Percentiles rank a stretch among this genome's conserved stretches.
phyloP scores from a whole-genome alignment of 2,113 vertebrate genomes.

The Apeltes quadracus region DNA sequence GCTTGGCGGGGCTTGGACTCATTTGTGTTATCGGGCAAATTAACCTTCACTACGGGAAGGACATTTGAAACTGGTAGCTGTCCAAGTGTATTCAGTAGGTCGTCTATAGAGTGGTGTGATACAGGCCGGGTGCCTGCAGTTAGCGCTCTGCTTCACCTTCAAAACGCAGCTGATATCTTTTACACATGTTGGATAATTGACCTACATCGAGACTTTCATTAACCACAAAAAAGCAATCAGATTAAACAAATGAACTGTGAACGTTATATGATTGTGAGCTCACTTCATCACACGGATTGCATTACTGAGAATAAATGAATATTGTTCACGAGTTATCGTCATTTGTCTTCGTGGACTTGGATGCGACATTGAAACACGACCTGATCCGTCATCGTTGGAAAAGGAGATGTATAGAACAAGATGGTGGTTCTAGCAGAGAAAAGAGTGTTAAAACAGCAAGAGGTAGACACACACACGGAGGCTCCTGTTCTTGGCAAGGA shows the following conservation, averaged over 20 bases:
- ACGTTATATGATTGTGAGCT: neutral
- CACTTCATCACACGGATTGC: conserved; percentile 9
- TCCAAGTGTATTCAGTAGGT: neutral
- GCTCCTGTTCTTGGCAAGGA: neutral
- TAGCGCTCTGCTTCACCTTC: neutral
- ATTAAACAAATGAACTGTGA: conserved; percentile 11
- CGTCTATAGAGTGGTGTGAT: neutral
- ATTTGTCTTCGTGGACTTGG: conserved; percentile 1
- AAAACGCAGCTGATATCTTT: neutral
- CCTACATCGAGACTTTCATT: neutral
- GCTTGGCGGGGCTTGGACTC: conserved; percentile 46
- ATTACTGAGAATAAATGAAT: conserved; percentile 10
- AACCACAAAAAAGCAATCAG: neutral
- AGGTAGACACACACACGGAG: neutral
- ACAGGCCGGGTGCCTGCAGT: neutral
- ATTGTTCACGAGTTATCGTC: conserved; percentile 26
- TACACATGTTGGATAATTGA: conserved; percentile 8
- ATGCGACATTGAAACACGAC: neutral
- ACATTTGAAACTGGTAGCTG: conserved; percentile 29
- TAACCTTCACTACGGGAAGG: conserved; percentile 68
- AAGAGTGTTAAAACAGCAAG: conserved; percentile 11
- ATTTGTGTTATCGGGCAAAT: conserved; percentile 66
- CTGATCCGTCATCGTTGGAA: neutral
- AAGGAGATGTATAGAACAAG: conserved; percentile 11
- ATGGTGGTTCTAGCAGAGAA: neutral